Evolutionary conservation across 2,888 invertebrate species (phyloP).

Genomic region (Agrilus mali): DNA sequence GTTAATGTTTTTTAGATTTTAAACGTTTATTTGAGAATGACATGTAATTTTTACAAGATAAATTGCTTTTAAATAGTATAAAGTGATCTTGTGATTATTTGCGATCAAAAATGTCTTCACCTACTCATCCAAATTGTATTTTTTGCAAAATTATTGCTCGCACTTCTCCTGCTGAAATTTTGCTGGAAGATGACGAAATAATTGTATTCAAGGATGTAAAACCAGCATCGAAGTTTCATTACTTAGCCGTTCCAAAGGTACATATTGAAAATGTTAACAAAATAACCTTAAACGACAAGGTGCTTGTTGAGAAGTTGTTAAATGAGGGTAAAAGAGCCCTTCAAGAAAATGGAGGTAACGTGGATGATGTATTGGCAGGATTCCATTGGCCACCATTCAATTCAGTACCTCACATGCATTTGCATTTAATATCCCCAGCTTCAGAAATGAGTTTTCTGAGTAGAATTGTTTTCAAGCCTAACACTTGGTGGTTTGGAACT

Average conservation of each 20-base stretch:
- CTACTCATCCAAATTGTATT: conserved; percentile 37
- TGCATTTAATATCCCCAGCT: conserved; percentile 74
- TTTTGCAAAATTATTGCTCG: conserved; percentile 65
- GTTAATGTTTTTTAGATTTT: too few relatives aligned
- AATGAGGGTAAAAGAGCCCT: conserved; percentile 39
- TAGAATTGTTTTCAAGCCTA: conserved; percentile 54
- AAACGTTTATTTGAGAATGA: too few relatives aligned
- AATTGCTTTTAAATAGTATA: too few relatives aligned
- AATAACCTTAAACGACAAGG: conserved; percentile 34
- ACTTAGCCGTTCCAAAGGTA: conserved; percentile 60
- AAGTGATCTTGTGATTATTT: too few relatives aligned
- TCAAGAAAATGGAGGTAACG: conserved; percentile 35
- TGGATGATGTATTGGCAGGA: conserved; percentile 44
- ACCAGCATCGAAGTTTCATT: conserved; percentile 70
- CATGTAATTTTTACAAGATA: too few relatives aligned
- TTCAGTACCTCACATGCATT: conserved; percentile 68
- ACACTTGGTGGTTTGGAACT: conserved; percentile 71
- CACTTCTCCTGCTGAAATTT: conserved; percentile 45
- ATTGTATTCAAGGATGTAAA: conserved; percentile 72
- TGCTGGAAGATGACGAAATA: conserved; percentile 61
- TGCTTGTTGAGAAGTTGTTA: conserved; percentile 56
- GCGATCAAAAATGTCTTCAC: too few relatives aligned
- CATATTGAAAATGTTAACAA: conserved; percentile 65
- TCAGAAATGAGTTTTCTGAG: conserved; percentile 57
- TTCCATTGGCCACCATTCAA: conserved; percentile 91